A percentile compares a stretch with the other conserved stretches of the same genome.
Evolutionary conservation across 1,140 invertebrate genomes (phyloP).

Genomic region (Centruroides vittatus): DNA sequence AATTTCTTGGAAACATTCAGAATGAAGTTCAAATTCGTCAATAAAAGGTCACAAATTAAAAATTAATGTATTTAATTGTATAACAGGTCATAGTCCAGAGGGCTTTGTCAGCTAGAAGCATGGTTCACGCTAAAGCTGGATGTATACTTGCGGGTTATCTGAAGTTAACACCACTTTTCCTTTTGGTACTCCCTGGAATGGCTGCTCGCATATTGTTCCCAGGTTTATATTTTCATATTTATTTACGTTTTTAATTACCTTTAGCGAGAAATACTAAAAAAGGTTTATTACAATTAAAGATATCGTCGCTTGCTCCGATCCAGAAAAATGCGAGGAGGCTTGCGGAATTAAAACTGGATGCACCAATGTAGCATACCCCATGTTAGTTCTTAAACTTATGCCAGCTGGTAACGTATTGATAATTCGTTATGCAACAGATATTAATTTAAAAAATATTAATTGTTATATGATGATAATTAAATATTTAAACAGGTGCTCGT

Average conservation of each 20-base stretch:
- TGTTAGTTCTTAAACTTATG: conserved; percentile 35
- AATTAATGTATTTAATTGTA: too few relatives aligned
- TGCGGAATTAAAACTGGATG: conserved; percentile 33
- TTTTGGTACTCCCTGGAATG: conserved; percentile 41
- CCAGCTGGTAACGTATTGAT: conserved; percentile 26
- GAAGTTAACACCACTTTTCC: conserved; percentile 38
- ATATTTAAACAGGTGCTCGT: conserved; percentile 16
- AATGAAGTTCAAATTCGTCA: too few relatives aligned
- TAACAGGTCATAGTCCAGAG: conserved; percentile 39
- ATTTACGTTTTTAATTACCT: neutral
- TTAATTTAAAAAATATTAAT: too few relatives aligned
- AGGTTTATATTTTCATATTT: conserved; percentile 17
- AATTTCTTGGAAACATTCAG: too few relatives aligned
- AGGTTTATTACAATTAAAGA: conserved; percentile 20
- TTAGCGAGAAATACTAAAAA: neutral
- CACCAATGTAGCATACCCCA: conserved; percentile 38
- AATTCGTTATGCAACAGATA: too few relatives aligned
- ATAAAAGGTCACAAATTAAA: too few relatives aligned
- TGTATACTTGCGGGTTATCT: conserved; percentile 37
- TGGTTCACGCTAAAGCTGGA: conserved; percentile 38
- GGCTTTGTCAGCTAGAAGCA: conserved; percentile 35
- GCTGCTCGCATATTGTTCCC: conserved; percentile 35
- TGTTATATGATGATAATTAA: too few relatives aligned
- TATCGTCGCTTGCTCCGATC: conserved; percentile 33
- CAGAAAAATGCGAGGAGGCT: conserved; percentile 28